phyloP scores from a whole-genome alignment of 2,797 vertebrate species.

The Acrocephalus scirpaceus region DNA sequence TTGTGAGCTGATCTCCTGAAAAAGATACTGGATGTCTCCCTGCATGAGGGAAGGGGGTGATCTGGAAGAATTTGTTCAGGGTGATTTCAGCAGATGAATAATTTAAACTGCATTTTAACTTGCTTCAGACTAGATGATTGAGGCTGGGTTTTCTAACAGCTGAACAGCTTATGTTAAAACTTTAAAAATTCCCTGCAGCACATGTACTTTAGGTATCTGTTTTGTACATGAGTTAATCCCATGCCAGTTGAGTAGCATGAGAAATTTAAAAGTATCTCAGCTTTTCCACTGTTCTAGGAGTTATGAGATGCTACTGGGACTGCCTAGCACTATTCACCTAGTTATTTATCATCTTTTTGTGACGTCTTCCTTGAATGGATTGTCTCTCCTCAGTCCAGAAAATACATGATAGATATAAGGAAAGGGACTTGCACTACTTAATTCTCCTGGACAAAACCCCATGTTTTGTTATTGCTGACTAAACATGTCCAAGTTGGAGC shows the following conservation, averaged over 20 bases:
- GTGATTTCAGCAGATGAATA: constrained; percentile 30
- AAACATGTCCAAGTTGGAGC: not conserved
- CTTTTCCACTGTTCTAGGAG: not conserved
- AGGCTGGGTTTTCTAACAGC: not conserved
- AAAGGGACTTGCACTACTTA: accelerated
- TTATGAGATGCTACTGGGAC: not conserved
- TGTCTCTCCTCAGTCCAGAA: not conserved
- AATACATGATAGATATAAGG: accelerated
- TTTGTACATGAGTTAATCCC: not conserved
- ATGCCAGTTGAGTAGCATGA: not conserved
- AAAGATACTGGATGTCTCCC: not conserved
- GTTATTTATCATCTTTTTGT: not conserved
- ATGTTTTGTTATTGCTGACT: not conserved
- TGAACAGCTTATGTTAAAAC: not conserved
- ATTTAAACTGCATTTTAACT: constrained; percentile 1
- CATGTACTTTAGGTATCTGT: not conserved
- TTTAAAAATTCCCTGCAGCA: not conserved
- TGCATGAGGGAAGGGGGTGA: not conserved
- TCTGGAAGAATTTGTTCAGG: constrained; percentile 32
- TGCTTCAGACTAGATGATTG: constrained; percentile 21
- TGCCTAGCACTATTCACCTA: not conserved
- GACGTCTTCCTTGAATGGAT: not conserved
- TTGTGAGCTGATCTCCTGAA: not conserved
- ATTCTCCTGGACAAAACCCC: not conserved
- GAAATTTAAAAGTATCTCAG: not conserved